A percentile compares a stretch with the other conserved stretches of the same genome.
These are phyloP conservation scores for Heliconius eleuchia DNA, from an alignment of 1,140 invertebrate genomes.

Conservation along the genomic window DNA sequence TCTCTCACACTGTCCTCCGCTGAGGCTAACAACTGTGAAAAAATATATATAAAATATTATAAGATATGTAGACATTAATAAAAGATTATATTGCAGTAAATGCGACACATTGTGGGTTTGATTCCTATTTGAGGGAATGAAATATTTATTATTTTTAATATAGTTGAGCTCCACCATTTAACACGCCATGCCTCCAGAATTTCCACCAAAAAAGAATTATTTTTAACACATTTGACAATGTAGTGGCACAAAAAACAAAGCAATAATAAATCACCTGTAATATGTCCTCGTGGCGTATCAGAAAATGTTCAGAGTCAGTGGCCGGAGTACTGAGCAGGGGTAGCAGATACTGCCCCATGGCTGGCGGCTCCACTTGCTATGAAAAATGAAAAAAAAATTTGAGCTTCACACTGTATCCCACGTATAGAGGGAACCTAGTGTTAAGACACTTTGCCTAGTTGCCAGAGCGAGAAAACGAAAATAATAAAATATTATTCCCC, in stretches of 20 bases:
- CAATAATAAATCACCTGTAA: conserved; percentile 52
- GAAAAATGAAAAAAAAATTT: background rate
- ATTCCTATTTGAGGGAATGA: no score
- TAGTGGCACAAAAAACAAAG: no score
- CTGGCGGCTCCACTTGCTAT: conserved; percentile 59
- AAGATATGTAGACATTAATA: background rate
- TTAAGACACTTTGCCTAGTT: no score
- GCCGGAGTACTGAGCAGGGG: conserved; percentile 60
- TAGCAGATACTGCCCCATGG: conserved; percentile 72
- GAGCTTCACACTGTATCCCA: no score
- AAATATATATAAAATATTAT: background rate
- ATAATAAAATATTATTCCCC: no score
- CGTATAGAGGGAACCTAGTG: no score
- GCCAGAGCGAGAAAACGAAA: no score
- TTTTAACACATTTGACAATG: no score
- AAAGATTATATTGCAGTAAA: background rate
- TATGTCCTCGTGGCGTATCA: conserved; percentile 73
- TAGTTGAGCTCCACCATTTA: no score
- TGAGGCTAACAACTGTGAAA: conserved; percentile 60
- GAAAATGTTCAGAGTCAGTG: conserved; percentile 60
- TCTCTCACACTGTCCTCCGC: conserved; percentile 59
- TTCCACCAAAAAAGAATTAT: background rate
- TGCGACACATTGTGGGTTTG: no score
- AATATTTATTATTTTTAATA: no score
- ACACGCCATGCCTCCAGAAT: no score